Percentiles rank a stretch among this genome's conserved stretches.
Conservation (phyloP, 2,888 invertebrate genomes). For the Plagodis pulveraria region DNA sequence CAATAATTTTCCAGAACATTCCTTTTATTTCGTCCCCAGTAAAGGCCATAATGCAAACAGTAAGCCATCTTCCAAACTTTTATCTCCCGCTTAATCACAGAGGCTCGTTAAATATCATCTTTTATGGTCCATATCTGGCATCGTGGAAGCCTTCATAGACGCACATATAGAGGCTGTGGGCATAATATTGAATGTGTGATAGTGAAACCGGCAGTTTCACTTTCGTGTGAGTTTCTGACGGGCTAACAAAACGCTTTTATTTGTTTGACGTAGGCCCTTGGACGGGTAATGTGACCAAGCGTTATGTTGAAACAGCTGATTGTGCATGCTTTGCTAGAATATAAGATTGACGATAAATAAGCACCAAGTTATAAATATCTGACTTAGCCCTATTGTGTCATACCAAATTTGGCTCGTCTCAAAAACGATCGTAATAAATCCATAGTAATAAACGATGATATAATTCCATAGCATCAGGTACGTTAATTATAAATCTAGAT, state of each 20-base stretch:
- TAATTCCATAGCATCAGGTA: too few species aligned
- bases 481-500: too few species aligned
- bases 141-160: slow-evolving; percentile 6
- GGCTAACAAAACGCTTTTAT: slow-evolving; percentile 48
- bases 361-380: too few species aligned
- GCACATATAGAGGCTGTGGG: slow-evolving; percentile 5
- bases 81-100: slow-evolving; percentile 36
- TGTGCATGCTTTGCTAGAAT: too few species aligned
- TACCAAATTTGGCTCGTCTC: too few species aligned
- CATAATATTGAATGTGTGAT: slow-evolving; percentile 27
- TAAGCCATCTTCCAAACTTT: slow-evolving; percentile 26
- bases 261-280: slow-evolving; percentile 51
- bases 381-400: too few species aligned
- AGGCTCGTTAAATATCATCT: slow-evolving; percentile 36
- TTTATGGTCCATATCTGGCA: slow-evolving; percentile 32
- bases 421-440: too few species aligned
- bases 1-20: too few species aligned
- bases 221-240: slow-evolving; percentile 65
- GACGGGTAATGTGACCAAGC: slow-evolving; percentile 43
- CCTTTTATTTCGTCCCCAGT: slow-evolving; percentile 9
- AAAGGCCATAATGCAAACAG: slow-evolving; percentile 10
- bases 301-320: background rate
- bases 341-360: too few species aligned
- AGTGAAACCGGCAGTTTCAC: slow-evolving; percentile 66
- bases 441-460: too few species aligned